Evolutionary conservation across 2,797 vertebrate genomes (phyloP).

Genomic region (Tokudaia muenninki): DNA sequence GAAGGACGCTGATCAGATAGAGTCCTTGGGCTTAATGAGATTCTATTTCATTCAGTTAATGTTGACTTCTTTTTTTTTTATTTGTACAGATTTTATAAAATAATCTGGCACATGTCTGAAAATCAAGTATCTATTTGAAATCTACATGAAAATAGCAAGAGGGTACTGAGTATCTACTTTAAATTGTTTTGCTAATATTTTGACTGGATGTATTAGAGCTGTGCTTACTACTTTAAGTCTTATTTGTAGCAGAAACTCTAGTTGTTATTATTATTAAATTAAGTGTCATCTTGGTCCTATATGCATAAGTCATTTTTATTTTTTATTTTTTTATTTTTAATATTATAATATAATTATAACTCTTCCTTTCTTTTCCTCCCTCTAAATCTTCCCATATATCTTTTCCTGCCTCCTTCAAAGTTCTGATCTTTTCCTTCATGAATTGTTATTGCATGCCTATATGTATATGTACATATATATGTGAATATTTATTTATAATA

Average conservation of each 20-base stretch:
- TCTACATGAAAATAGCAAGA: not conserved
- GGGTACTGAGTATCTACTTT: not conserved
- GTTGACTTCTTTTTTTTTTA: slow-evolving; percentile 29
- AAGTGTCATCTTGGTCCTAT: not conserved
- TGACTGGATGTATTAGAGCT: not conserved
- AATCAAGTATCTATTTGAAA: slow-evolving; percentile 55
- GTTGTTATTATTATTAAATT: not conserved
- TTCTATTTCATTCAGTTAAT: not conserved
- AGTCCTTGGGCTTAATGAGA: not conserved
- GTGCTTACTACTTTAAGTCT: slow-evolving; percentile 27
- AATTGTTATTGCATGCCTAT: not conserved
- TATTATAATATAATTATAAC: not conserved
- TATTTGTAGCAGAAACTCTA: not conserved
- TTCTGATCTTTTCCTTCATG: not conserved
- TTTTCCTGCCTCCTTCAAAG: not conserved
- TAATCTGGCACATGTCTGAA: slow-evolving; percentile 25
- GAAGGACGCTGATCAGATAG: not conserved
- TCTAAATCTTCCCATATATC: not conserved
- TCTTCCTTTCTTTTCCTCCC: not conserved
- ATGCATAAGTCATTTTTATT: not conserved
- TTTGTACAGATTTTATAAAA: not conserved
- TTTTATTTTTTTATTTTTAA: not conserved
- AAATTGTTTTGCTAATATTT: not conserved
- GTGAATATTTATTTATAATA: not conserved
- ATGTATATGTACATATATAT: not conserved